Percentiles rank a stretch among this genome's conserved stretches.
These are phyloP conservation scores for Carassius carassius DNA, from an alignment of 2,113 vertebrate genomes.

Conservation along the genomic window DNA sequence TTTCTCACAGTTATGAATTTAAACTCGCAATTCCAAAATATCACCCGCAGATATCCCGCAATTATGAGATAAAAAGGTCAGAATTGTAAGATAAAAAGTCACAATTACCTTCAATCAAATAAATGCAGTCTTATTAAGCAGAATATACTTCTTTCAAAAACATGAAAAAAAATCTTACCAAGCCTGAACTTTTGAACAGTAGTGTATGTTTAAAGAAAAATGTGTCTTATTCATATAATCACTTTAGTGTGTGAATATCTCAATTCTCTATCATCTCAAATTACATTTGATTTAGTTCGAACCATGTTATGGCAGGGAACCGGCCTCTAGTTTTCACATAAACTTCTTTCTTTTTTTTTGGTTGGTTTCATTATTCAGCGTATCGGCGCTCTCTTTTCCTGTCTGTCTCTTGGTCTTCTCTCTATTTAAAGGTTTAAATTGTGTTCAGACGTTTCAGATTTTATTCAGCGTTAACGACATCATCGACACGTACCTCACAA, in stretches of 20 bases:
- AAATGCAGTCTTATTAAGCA: neutral
- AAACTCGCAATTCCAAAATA: too few relatives aligned
- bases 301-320: neutral
- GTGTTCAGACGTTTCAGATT: neutral
- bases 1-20: too few relatives aligned
- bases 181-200: neutral
- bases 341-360: neutral
- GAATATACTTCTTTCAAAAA: too few relatives aligned
- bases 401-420: neutral
- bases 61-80: too few relatives aligned
- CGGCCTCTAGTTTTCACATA: neutral
- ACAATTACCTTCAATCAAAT: too few relatives aligned
- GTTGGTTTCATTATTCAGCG: neutral
- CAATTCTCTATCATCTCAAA: too few relatives aligned
- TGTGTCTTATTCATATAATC: neutral
- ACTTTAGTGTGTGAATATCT: too few relatives aligned
- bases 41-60: too few relatives aligned
- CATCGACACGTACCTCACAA: slow-evolving; percentile 21
- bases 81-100: too few relatives aligned
- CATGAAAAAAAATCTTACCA: neutral
- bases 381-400: neutral
- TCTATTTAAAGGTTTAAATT: neutral
- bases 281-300: neutral
- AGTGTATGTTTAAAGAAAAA: neutral
- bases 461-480: slow-evolving; percentile 24